Evolutionary conservation across 2,888 invertebrate genomes (phyloP), one percentile per base, ranked within the genome.

Genomic region (Noctua fimbriata): DNA sequence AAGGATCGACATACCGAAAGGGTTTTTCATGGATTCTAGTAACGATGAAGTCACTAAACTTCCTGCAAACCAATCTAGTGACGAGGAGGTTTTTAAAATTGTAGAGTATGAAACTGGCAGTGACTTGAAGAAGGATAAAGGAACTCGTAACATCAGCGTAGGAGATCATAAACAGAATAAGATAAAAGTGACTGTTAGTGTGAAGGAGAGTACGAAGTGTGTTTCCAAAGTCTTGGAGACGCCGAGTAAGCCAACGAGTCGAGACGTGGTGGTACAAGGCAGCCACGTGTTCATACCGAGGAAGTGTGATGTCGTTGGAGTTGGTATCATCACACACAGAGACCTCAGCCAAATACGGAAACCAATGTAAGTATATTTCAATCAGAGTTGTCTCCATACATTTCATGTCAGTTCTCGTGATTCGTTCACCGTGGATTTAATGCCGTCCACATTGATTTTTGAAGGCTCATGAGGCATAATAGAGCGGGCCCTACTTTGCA

Each of bases 41-140:
- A 88, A 89, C 52, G 92, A 93, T 21, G 92, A 91, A 21, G 89
- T 89, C 47, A 88, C 85, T 28, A 89, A 82, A 47, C 52, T 32
- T 3, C 2, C 28, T 32, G 21, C 9, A 16, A 90, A 85, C 28
- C 91, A 90, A 58, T 93, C 93, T 0, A 96, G 95, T 81, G 94
- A 95, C 76, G 96, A 96, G 88, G 90, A 94, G 88, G 95, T 96
- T 14, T 95, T 91, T 75, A 95, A 96, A 84, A 93, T 96, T 69
- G 92, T 95, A 6, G 95, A 96, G 83, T 96, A 96, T 82, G 95
- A 95, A 88, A 92, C 92, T 2, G 89, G 78, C n/a, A 89, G 92
- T 9, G 92, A 93, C 73, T 89, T 91, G 1, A 91, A 90, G 76
- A 86, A 89, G 49, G 85, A 87, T 49, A 83, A 88, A 67, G 69